Percentiles rank a stretch among this genome's conserved stretches.
phyloP scores from a whole-genome alignment of 2,797 vertebrate species.

The Parambassis ranga region DNA sequence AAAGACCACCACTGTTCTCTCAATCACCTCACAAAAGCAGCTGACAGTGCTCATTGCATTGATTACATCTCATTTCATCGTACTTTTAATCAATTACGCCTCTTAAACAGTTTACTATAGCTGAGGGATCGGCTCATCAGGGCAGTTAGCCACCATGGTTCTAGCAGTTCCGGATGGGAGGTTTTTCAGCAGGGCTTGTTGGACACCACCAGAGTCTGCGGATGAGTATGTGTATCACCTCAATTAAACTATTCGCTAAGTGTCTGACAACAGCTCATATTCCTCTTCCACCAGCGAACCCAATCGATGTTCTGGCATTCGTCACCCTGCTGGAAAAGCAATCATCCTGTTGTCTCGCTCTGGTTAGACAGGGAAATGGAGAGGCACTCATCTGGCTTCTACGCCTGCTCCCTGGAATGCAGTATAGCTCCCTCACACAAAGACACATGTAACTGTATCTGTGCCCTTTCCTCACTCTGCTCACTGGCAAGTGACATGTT shows the following conservation, averaged over 20 bases:
- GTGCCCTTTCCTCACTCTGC: not conserved
- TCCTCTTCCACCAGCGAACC: conserved; percentile 75
- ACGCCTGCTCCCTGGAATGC: conserved; percentile 9
- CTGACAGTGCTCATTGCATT: conserved; percentile 4
- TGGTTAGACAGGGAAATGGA: conserved; percentile 44
- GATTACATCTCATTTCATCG: conserved; percentile 53
- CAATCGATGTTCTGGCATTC: conserved; percentile 82
- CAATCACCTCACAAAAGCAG: conserved; percentile 18
- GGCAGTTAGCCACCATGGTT: conserved; percentile 49
- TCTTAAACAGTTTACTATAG: conserved; percentile 60
- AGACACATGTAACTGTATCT: not conserved
- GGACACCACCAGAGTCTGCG: conserved; percentile 73
- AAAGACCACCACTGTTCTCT: not conserved
- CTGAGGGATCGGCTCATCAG: conserved; percentile 56
- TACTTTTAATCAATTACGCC: conserved; percentile 72
- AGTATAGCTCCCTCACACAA: not conserved
- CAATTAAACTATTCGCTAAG: conserved; percentile 81
- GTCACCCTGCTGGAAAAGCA: conserved; percentile 80
- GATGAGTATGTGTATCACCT: conserved; percentile 82
- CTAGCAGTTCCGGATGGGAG: conserved; percentile 80
- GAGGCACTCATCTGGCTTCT: conserved; percentile 35
- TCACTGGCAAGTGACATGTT: not conserved
- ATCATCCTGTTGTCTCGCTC: conserved; percentile 78
- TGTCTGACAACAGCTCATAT: conserved; percentile 86
- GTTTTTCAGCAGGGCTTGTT: conserved; percentile 76